Base-by-base conservation (phyloP, 2,888 invertebrate genomes). In the Athripsodes cinereus region DNA sequence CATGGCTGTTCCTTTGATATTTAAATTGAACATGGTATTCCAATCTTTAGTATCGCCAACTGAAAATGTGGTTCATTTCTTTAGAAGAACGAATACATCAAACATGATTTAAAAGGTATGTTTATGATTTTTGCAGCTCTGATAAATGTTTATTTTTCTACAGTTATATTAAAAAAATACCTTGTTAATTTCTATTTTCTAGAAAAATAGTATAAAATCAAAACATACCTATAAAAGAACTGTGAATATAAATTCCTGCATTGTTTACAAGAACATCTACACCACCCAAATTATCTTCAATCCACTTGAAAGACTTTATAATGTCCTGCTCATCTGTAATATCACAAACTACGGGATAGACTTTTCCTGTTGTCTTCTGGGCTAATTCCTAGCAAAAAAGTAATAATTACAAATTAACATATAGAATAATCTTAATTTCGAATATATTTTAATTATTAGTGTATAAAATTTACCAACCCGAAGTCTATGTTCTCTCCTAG, bases 1-100 rank as follows among this genome's bases (percentile, higher is more conserved):
- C n/a, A 82, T 71, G 22, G 80, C 75, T 1, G 80, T 70, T 1
- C 78, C 82, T 31, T 84, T 67, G 0, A 85, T 78, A 68, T 86
- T 86, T 1, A 78, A 69, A 16, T 77, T 71, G 50, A 55, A 16
- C 8, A 51, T 40, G 2, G 50, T 19, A 13, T 51, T 55, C 50
- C 51, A 55, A 16, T 55, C 51, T 3, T 16, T 40, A 40, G 40
- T 40, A 16, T 40, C 40, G 13, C 13, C 50, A 35, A 21, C 55
- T 55, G 16, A n/a, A n/a, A n/a, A n/a, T n/a, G n/a, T n/a, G n/a
- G n/a, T n/a, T n/a, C n/a, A n/a, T n/a, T n/a, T n/a, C n/a, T n/a
- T n/a, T n/a, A n/a, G n/a, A n/a, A n/a, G n/a, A n/a, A n/a, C n/a
- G n/a, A n/a, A n/a, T n/a, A n/a, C n/a, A n/a, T n/a, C n/a, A n/a